Percentiles rank a stretch among this genome's conserved stretches.
Conservation (phyloP, 2,797 vertebrate genomes). For the Lithobates sylvaticus region DNA sequence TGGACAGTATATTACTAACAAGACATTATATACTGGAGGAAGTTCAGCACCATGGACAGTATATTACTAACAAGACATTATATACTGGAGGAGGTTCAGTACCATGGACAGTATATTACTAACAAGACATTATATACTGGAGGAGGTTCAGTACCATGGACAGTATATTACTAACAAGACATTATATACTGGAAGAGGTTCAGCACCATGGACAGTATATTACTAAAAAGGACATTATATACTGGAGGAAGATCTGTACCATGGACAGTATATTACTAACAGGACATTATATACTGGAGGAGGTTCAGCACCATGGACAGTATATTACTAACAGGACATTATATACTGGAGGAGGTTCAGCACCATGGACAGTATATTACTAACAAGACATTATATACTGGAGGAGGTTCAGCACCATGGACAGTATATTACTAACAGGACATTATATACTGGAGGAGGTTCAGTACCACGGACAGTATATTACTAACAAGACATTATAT, state of each 20-base stretch:
- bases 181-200: not conserved
- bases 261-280: not conserved
- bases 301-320: not conserved
- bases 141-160: not conserved
- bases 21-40: no score
- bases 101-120: not conserved
- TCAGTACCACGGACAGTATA: not conserved
- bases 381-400: no score
- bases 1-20: not conserved
- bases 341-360: not conserved
- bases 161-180: not conserved
- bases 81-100: not conserved
- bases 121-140: not conserved
- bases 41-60: not conserved
- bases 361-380: not conserved
- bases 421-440: not conserved
- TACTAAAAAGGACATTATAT: no score
- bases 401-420: not conserved
- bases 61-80: not conserved
- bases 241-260: not conserved
- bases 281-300: not conserved
- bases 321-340: not conserved
- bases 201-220: not conserved
- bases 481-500: not conserved
- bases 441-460: no score